Conservation (phyloP, 35 echinoderm and acorn worm genomes). For the Anneissia japonica region DNA sequence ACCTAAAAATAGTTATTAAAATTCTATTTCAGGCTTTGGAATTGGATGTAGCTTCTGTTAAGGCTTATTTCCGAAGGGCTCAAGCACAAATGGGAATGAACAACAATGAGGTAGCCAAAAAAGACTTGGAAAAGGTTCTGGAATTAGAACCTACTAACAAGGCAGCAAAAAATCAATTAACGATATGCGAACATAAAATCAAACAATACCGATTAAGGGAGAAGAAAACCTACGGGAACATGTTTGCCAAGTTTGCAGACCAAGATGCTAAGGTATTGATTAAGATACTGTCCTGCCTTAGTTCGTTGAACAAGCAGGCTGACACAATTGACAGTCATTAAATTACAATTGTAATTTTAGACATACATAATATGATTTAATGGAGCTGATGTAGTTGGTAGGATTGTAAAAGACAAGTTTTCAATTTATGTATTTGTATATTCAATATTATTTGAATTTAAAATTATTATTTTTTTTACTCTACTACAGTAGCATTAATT, state of each 20-base stretch:
- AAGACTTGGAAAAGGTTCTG: conserved; percentile 66
- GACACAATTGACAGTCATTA: too few species aligned
- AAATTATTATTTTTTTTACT: too few species aligned
- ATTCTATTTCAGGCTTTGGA: conserved; percentile 72
- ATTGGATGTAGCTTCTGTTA: conserved; percentile 59
- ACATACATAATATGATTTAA: too few species aligned
- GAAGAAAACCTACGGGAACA: conserved; percentile 80
- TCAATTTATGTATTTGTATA: too few species aligned
- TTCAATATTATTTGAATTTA: too few species aligned
- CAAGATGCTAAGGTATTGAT: conserved; percentile 41
- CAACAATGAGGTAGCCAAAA: conserved; percentile 53
- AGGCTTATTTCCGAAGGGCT: conserved; percentile 69
- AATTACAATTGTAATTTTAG: too few species aligned
- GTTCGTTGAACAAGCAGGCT: too few species aligned
- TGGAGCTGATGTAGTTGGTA: too few species aligned
- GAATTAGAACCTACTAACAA: conserved; percentile 82
- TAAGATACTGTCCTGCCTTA: background rate
- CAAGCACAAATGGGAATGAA: conserved; percentile 42
- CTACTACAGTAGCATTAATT: too few species aligned
- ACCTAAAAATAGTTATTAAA: too few species aligned
- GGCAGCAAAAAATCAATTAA: conserved; percentile 89
- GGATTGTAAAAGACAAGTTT: too few species aligned
- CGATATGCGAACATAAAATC: conserved; percentile 63
- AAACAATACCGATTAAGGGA: conserved; percentile 67
- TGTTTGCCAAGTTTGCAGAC: conserved; percentile 69